Conservation (phyloP, 2,888 invertebrate genomes). For the Cybosia mesomella region DNA sequence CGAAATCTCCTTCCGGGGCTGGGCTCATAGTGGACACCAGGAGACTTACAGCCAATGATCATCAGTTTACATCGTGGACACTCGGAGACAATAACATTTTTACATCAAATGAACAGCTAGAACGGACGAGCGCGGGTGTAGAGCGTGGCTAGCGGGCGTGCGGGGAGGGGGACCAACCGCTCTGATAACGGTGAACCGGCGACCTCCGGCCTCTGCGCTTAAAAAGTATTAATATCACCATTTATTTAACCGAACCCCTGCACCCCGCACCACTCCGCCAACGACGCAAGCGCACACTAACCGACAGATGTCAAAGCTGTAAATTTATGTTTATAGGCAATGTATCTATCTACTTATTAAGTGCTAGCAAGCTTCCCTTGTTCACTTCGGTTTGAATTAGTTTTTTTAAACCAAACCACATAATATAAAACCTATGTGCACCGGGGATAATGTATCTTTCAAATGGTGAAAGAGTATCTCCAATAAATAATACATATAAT, state of each 20-base stretch:
- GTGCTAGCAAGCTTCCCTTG: no score
- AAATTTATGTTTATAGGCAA: constrained; percentile 1
- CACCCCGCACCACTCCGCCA: constrained; percentile 20
- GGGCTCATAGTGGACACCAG: no score
- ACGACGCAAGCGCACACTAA: constrained; percentile 24
- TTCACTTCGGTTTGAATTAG: no score
- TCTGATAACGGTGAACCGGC: constrained; percentile 69
- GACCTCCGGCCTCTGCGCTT: constrained; percentile 72
- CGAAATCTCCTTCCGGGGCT: no score
- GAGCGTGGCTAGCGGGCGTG: constrained; percentile 27
- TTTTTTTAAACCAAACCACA: no score
- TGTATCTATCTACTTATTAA: background rate
- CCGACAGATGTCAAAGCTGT: constrained; percentile 23
- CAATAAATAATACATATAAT: no score
- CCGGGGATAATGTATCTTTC: no score
- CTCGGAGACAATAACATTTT: constrained; percentile 20
- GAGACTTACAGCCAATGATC: background rate
- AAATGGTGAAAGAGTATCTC: no score
- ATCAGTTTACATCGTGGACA: constrained; percentile 14
- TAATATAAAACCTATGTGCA: no score
- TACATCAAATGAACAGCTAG: constrained; percentile 5
- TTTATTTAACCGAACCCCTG: constrained; percentile 61
- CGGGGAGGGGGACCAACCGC: constrained; percentile 32
- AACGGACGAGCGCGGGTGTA: background rate
- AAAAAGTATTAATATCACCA: constrained; percentile 70